A percentile compares a stretch with the other conserved stretches of the same genome.
Evolutionary conservation across 2,113 vertebrate genomes (phyloP).

Genomic region (Sminthopsis crassicaudata): DNA sequence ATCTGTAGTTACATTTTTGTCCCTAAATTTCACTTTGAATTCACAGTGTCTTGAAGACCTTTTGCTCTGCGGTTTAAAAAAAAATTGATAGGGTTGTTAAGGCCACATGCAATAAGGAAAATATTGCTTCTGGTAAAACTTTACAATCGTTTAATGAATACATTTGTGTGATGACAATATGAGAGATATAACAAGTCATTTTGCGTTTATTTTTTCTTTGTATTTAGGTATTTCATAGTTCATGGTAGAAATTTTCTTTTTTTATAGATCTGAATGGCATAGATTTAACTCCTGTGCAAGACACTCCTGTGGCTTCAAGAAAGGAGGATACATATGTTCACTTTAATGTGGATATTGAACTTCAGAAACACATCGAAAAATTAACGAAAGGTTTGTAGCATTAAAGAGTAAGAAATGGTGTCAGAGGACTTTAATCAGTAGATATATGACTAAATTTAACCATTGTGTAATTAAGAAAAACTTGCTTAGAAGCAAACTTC

Average conservation of each 20-base stretch:
- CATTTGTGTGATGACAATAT: background rate
- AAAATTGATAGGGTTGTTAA: background rate
- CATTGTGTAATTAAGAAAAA: background rate
- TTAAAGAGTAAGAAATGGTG: background rate
- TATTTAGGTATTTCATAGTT: background rate
- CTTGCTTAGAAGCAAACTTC: background rate
- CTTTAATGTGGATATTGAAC: constrained; percentile 96
- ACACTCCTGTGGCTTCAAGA: constrained; percentile 94
- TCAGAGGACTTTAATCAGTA: background rate
- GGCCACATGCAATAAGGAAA: background rate
- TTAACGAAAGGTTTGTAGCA: constrained; percentile 93
- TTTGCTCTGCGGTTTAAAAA: background rate
- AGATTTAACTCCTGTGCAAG: constrained; percentile 95
- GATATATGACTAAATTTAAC: background rate
- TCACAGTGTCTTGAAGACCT: background rate
- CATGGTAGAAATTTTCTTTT: constrained; percentile 51
- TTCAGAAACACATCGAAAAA: constrained; percentile 98
- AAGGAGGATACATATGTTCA: constrained; percentile 98
- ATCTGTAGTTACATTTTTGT: background rate
- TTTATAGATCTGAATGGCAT: constrained; percentile 93
- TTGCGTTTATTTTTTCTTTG: accelerated
- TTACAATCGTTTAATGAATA: background rate
- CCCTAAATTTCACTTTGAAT: background rate
- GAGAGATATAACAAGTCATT: background rate
- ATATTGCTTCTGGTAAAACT: background rate